Evolutionary conservation across 2,888 invertebrate genomes (phyloP).

Genomic region (Rhamphomyia laevipes): DNA sequence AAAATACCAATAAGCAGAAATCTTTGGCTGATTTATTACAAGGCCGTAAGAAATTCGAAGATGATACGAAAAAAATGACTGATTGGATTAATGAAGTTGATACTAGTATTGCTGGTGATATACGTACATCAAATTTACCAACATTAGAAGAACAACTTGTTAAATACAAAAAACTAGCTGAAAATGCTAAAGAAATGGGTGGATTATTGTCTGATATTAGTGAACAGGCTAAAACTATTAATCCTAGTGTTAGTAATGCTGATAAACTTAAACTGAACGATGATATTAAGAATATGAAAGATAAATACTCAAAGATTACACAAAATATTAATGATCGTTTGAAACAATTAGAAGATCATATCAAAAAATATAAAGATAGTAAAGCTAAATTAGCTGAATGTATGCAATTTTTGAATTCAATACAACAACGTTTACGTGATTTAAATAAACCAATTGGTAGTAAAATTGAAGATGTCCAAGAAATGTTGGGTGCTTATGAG

Average conservation of each 20-base stretch:
- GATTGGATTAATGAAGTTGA: slow-evolving; percentile 88
- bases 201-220: slow-evolving; percentile 61
- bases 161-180: slow-evolving; percentile 70
- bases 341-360: slow-evolving; percentile 59
- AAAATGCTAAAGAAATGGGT: slow-evolving; percentile 59
- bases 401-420: slow-evolving; percentile 62
- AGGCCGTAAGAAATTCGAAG: slow-evolving; percentile 71
- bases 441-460: slow-evolving; percentile 78
- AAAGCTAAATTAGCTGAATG: slow-evolving; percentile 70
- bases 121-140: slow-evolving; percentile 67
- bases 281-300: slow-evolving; percentile 63
- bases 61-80: slow-evolving; percentile 65
- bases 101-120: slow-evolving; percentile 68
- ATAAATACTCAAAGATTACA: slow-evolving; percentile 63
- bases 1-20: slow-evolving; percentile 59
- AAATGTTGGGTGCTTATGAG: slow-evolving; percentile 66
- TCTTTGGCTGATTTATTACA: slow-evolving; percentile 60
- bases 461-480: slow-evolving; percentile 78
- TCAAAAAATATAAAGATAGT: slow-evolving; percentile 70
- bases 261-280: slow-evolving; percentile 76
- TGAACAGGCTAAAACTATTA: slow-evolving; percentile 67
- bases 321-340: slow-evolving; percentile 66
- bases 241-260: slow-evolving; percentile 69
- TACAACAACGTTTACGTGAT: slow-evolving; percentile 73
- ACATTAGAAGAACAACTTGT: slow-evolving; percentile 75